Evolutionary conservation across 2,888 invertebrate genomes (phyloP), one percentile per base, ranked within the genome.

Genomic region (Leptinotarsa rubiginosa): DNA sequence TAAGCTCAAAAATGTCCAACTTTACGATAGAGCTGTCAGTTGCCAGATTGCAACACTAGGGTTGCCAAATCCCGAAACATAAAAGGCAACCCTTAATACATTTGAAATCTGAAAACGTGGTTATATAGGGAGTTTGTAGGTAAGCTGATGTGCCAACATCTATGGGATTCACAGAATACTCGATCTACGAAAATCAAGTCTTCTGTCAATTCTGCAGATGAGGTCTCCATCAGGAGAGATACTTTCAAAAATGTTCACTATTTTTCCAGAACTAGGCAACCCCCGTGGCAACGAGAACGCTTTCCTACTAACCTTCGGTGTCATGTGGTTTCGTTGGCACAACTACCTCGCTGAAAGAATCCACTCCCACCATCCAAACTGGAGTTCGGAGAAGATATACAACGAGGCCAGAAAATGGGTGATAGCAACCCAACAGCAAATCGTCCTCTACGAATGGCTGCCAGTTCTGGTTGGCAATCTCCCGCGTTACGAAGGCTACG

Each of bases 391-490:
- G 68, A 85, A 87, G 79, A 82, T 90, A 68, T 91, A 87, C 82
- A 89, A 90, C 78, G 90, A 91, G 84, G 90, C 90, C 15, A 84
- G 90, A 77, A 91, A 90, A 85, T 90, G 90, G 90, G 89, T 89
- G 2, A 89, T 91, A 78, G 91, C 89, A 16, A 89, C 89, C 1
- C 88, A 91, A 75, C 91, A 91, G 79, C 86, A 88, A 73, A 87
- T 90, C 31, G 87, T 89, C 3, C 78, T 88, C 1, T 87, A 91
- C 79, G 87, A 89, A 78, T 91, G 90, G 90, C 83, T 91, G 56
- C 88, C 88, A 4, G 81, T 86, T 65, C 89, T 89, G 87, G 77
- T 90, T 3, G 86, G 86, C 1, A 79, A 81, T 31, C 47, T 85
- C 1, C 65, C 75, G 41, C 16, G 72, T 54, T 85, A 86, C 78